Base-by-base conservation (phyloP, 2,797 vertebrate species). In the Poecilia wingei region DNA sequence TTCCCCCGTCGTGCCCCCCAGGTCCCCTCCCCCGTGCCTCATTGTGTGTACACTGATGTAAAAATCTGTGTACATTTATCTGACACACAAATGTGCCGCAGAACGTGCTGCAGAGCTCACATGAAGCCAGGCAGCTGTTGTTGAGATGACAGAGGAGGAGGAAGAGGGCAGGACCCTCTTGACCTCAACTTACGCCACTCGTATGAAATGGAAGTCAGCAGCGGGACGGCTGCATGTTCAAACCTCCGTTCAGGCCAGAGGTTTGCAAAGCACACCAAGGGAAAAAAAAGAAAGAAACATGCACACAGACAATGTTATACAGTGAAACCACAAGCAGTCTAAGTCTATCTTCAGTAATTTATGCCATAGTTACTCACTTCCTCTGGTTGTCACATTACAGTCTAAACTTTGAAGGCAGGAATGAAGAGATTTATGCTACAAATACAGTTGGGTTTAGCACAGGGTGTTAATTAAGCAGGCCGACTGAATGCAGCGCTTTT, bases 21-120 rank as follows among this genome's bases (percentile, higher is more conserved):
- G 0, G 1, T 3, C 1, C 36, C n/a, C 31, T 22, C 6, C 25
- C 66, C 22, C 72, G 0, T 20, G 36, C 41, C 64, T 43, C 13
- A 39, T 43, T 74, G 75, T 87, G 84, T 89, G 89, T 91, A 88
- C 72, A 31, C 74, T 25, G 9, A 85, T 82, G 87, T 89, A 88
- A 84, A 87, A 88, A 82, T 91, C 75, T 91, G 89, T 88, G 53
- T 90, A 90, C 82, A 69, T 85, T 87, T 80, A 81, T 74, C 5
- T 76, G n/a, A 88, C 90, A 91, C 81, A 84, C 79, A 45, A 81
- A 68, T 69, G n/a, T 33, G 71, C 3, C 2, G 16, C 33, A 10
- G 41, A 82, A 76, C 8, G 8, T 82, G 72, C 39, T 6, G 12
- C 82, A 9, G 46, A 74, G 78, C 57, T 2, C 0, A 76, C 82